phyloP scores from a whole-genome alignment of 2,797 vertebrate genomes.

The Hoplostethus atlanticus region DNA sequence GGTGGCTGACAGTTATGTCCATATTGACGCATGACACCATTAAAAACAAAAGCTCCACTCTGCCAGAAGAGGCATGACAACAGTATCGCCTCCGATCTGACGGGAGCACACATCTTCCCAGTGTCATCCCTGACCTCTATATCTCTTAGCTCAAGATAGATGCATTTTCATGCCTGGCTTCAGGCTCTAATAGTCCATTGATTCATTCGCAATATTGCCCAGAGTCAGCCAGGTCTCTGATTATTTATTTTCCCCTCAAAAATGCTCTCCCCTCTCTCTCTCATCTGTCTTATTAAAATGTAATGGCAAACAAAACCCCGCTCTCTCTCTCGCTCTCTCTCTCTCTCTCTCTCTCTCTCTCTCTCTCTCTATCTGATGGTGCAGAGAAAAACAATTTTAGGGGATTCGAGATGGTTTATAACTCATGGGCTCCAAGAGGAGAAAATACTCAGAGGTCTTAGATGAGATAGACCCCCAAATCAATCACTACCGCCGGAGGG shows the following conservation, averaged over 20 bases:
- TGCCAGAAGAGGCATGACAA: conserved; percentile 67
- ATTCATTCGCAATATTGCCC: conserved; percentile 75
- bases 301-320: conserved; percentile 76
- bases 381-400: conserved; percentile 77
- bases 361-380: conserved; percentile 72
- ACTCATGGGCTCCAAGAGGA: conserved; percentile 56
- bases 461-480: conserved; percentile 78
- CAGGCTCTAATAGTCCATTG: conserved; percentile 79
- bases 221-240: conserved; percentile 68
- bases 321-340: conserved; percentile 57
- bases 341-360: conserved; percentile 62
- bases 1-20: conserved; percentile 79
- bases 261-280: conserved; percentile 51
- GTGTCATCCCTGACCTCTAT: conserved; percentile 78
- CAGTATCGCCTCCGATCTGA: conserved; percentile 65
- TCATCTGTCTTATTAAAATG: conserved; percentile 80
- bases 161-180: conserved; percentile 73
- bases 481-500: conserved; percentile 69
- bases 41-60: conserved; percentile 74
- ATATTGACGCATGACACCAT: conserved; percentile 73
- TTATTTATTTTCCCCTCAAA: conserved; percentile 80
- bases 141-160: conserved; percentile 71
- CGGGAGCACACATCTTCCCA: conserved; percentile 58
- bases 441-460: conserved; percentile 72
- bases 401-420: conserved; percentile 74